These are phyloP conservation scores for Dryobates pubescens DNA, from an alignment of 2,797 vertebrate genomes.

Conservation along the genomic window DNA sequence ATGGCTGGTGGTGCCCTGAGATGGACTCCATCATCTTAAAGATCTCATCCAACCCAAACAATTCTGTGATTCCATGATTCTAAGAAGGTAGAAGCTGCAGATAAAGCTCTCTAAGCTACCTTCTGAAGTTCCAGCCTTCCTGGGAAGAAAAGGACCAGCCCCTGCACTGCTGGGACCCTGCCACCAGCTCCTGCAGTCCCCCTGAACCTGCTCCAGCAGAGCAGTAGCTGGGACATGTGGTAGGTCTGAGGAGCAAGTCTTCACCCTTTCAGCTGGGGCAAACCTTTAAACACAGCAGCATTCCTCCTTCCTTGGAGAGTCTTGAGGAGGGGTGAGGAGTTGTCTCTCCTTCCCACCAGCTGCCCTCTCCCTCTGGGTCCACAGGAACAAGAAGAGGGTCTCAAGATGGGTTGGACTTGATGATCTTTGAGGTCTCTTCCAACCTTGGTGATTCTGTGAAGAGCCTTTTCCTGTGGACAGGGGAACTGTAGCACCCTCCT, in stretches of 20 bases:
- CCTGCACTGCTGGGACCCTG: neutral
- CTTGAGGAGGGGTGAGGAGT: neutral
- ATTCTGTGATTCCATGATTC: neutral
- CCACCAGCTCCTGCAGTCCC: neutral
- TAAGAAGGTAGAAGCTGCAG: neutral
- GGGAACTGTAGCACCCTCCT: neutral
- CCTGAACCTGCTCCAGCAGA: neutral
- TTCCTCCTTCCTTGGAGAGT: neutral
- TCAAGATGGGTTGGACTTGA: too few species aligned
- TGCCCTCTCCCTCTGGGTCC: neutral
- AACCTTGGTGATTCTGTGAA: too few species aligned
- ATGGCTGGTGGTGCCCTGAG: too few species aligned
- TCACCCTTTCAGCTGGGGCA: neutral
- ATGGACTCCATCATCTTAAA: too few species aligned
- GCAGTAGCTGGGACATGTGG: neutral
- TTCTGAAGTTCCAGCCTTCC: neutral
- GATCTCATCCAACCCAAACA: too few species aligned
- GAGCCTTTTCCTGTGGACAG: neutral
- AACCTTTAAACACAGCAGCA: neutral
- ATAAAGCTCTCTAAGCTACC: neutral
- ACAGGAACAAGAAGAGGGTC: rapidly evolving
- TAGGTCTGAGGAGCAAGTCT: neutral
- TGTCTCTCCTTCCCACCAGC: neutral
- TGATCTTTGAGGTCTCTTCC: too few species aligned
- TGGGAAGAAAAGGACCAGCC: neutral